phyloP scores from a whole-genome alignment of 2,113 vertebrate genomes.

The Lagopus leucura region DNA sequence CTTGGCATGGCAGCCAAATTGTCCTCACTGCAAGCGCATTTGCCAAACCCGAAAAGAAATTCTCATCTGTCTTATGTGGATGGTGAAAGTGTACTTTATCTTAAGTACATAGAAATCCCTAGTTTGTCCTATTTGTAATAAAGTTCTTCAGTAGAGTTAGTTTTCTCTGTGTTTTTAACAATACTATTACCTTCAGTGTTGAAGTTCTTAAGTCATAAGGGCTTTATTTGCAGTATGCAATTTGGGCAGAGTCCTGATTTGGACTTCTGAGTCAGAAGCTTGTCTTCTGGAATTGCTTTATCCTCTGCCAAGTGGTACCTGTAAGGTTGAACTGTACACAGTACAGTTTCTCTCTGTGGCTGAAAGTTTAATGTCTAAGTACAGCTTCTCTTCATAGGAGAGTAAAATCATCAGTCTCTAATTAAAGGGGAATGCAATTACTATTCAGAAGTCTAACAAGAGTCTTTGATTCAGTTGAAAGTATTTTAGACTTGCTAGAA shows the following conservation, averaged over 20 bases:
- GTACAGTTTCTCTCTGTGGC: conserved; percentile 49
- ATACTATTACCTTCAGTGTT: neutral
- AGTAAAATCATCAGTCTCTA: conserved; percentile 12
- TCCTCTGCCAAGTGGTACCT: conserved; percentile 40
- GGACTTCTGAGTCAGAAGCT: conserved; percentile 12
- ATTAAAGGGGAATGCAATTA: conserved; percentile 64
- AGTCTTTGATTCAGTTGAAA: conserved; percentile 30
- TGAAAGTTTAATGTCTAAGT: conserved; percentile 42
- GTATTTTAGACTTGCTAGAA: conserved; percentile 47
- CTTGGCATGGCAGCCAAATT: neutral
- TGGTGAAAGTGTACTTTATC: neutral
- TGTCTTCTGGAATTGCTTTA: conserved; percentile 15
- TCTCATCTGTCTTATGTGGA: neutral
- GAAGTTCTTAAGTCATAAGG: neutral
- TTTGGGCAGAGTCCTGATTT: neutral
- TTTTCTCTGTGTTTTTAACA: neutral
- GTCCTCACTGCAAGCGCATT: neutral
- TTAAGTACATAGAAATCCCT: neutral
- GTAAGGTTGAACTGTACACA: neutral
- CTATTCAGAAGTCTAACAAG: conserved; percentile 43
- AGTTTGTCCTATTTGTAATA: neutral
- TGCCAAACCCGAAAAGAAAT: neutral
- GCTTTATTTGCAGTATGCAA: neutral
- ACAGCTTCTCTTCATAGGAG: conserved; percentile 58
- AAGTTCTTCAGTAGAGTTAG: neutral